A percentile compares a stretch with the other conserved stretches of the same genome.
Conservation (phyloP, 2,113 vertebrate genomes). For the Seriola rivoliana region DNA sequence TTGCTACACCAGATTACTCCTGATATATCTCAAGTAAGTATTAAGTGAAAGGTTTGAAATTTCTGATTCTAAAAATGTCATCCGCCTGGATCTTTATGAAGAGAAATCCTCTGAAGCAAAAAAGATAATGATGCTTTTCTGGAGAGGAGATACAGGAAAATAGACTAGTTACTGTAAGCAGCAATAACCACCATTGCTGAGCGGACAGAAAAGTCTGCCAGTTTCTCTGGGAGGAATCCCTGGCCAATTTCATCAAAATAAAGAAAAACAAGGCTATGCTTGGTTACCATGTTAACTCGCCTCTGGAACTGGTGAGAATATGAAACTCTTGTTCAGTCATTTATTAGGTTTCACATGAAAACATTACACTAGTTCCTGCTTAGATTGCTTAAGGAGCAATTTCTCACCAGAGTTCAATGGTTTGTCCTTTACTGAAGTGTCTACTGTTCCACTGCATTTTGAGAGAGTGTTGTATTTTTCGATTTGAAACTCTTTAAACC, state of each 20-base stretch:
- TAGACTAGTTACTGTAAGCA: neutral
- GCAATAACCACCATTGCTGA: neutral
- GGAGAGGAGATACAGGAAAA: neutral
- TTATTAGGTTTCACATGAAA: neutral
- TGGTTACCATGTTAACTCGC: neutral
- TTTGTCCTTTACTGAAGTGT: constrained; percentile 1
- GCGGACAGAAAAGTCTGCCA: constrained; percentile 1
- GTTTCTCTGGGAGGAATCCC: neutral
- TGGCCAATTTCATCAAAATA: constrained; percentile 14
- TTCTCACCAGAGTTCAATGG: neutral
- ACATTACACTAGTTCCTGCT: neutral
- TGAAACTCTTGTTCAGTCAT: neutral
- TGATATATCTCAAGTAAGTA: neutral
- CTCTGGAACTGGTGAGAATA: neutral
- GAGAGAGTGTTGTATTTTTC: neutral
- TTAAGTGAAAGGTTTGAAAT: neutral
- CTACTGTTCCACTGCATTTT: constrained; percentile 2
- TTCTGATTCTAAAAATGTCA: neutral
- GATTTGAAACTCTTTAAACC: neutral
- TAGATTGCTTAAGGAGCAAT: neutral
- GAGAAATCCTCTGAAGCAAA: neutral
- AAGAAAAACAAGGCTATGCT: constrained; percentile 12
- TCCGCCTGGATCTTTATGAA: neutral
- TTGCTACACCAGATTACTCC: neutral
- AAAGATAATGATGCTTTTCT: neutral